phyloP scores from a whole-genome alignment of 2,888 invertebrate genomes.

The Pachymerium ferrugineum region DNA sequence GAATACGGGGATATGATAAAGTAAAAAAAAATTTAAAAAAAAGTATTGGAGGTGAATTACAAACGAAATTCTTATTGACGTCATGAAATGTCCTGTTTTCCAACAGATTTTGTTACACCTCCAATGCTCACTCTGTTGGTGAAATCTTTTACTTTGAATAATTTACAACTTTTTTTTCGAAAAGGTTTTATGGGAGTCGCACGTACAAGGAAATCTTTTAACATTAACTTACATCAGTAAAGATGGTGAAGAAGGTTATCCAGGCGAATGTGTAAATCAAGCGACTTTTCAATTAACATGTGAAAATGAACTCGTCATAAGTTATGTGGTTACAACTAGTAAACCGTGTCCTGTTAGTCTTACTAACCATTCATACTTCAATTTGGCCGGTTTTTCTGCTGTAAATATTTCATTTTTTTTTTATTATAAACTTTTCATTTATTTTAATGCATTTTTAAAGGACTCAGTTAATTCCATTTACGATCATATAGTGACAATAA shows the following conservation, averaged over 20 bases:
- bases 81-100: no score
- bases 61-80: neutral
- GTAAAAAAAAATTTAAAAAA: conserved; percentile 43
- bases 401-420: neutral
- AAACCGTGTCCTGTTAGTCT: conserved; percentile 79
- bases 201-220: conserved; percentile 58
- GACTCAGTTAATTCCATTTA: conserved; percentile 42
- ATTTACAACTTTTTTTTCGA: conserved; percentile 31
- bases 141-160: neutral
- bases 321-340: conserved; percentile 67
- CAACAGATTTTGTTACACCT: neutral
- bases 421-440: neutral
- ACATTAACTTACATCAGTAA: conserved; percentile 68
- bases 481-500: conserved; percentile 42
- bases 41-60: neutral
- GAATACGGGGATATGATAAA: conserved; percentile 74
- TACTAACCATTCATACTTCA: conserved; percentile 85
- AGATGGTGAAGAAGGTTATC: conserved; percentile 81
- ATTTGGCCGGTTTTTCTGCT: conserved; percentile 74
- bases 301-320: conserved; percentile 67
- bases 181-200: conserved; percentile 63
- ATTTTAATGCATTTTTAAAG: neutral
- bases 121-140: neutral
- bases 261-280: conserved; percentile 69
- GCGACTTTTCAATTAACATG: conserved; percentile 65